Evolutionary conservation across 2,888 invertebrate species (phyloP).

Genomic region (Podabrus alpinus): DNA sequence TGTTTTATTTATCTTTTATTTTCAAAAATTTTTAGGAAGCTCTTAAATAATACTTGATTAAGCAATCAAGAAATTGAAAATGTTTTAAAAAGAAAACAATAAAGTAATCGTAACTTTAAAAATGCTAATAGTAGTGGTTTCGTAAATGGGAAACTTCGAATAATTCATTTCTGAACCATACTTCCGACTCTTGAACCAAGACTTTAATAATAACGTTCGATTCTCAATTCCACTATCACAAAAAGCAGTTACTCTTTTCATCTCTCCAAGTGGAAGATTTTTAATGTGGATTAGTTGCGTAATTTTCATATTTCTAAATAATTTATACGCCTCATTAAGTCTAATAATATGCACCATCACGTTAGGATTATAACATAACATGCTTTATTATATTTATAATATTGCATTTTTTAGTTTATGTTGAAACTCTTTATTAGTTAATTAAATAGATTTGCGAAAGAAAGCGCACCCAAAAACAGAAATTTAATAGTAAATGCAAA

Average conservation of each 20-base stretch:
- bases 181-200: not conserved
- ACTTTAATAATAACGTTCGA: not conserved
- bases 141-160: not conserved
- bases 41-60: not conserved
- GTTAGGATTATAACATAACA: not conserved
- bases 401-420: not conserved
- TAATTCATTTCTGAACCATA: not conserved
- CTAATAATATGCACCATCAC: constrained; percentile 17
- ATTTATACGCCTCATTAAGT: constrained; percentile 5
- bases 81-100: not conserved
- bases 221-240: not conserved
- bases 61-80: not conserved
- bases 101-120: not conserved
- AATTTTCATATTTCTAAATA: constrained; percentile 9
- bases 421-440: not conserved
- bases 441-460: not conserved
- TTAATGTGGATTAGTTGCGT: constrained; percentile 15
- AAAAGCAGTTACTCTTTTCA: not conserved
- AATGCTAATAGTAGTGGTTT: not conserved
- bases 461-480: too few species aligned
- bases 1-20: not conserved
- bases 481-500: too few species aligned
- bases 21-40: too few species aligned
- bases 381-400: not conserved
- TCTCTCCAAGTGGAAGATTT: constrained; percentile 1